phyloP scores from a whole-genome alignment of 2,797 vertebrate species.

The Nothura maculosa region DNA sequence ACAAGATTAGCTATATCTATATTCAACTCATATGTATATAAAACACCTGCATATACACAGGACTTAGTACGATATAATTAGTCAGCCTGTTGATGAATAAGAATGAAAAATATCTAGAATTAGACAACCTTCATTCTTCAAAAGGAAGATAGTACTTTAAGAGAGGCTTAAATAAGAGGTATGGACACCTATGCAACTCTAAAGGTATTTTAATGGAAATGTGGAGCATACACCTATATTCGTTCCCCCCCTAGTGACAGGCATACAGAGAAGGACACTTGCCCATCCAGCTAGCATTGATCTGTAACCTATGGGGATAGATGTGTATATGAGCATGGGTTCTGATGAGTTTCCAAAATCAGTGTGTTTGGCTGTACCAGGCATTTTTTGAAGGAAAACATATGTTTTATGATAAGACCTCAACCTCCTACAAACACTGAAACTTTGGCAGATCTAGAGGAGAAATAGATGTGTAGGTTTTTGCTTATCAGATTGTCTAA shows the following conservation, averaged over 20 bases:
- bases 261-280: not conserved
- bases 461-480: not conserved
- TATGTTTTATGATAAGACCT: not conserved
- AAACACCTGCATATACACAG: fast-evolving
- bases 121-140: not conserved
- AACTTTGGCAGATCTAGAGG: not conserved
- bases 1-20: fast-evolving
- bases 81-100: not conserved
- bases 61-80: not conserved
- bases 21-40: not conserved
- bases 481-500: not conserved
- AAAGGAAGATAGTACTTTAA: not conserved
- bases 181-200: not conserved
- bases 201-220: not conserved
- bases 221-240: not conserved
- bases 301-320: not conserved
- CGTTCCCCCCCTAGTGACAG: not conserved
- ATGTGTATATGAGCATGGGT: fast-evolving
- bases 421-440: not conserved
- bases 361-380: not conserved
- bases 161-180: not conserved
- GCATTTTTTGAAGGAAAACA: not conserved
- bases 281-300: not conserved
- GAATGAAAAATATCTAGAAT: not conserved
- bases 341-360: not conserved